Conservation (phyloP, 1,140 invertebrate genomes). For the Scaptomyza hsui region DNA sequence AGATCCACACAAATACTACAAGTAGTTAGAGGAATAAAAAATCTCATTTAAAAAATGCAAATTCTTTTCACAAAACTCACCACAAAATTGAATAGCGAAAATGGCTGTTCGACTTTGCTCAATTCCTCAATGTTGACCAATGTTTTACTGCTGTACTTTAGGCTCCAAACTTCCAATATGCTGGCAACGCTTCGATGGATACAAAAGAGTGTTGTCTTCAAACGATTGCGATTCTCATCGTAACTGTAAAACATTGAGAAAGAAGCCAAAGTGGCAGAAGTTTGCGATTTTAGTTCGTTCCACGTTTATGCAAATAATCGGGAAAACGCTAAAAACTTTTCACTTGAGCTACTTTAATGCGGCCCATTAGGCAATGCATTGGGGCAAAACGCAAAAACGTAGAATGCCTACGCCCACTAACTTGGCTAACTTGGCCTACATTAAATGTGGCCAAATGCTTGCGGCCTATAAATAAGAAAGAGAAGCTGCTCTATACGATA, state of each 20-base stretch:
- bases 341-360: conserved; percentile 71
- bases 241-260: conserved; percentile 76
- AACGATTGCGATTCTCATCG: conserved; percentile 84
- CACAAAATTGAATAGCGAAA: conserved; percentile 87
- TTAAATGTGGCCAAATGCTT: conserved; percentile 74
- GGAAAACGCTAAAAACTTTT: conserved; percentile 62
- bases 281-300: conserved; percentile 25
- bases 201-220: conserved; percentile 89
- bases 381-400: conserved; percentile 40
- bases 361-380: conserved; percentile 74
- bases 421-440: conserved; percentile 40
- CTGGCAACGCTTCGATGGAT: conserved; percentile 93
- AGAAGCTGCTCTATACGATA: conserved; percentile 10
- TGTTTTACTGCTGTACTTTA: conserved; percentile 78
- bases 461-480: conserved; percentile 67
- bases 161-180: conserved; percentile 92
- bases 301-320: conserved; percentile 70
- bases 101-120: conserved; percentile 85
- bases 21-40: conserved; percentile 10
- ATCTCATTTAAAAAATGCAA: not conserved
- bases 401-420: conserved; percentile 12
- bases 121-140: conserved; percentile 85
- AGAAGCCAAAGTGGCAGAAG: not conserved
- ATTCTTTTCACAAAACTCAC: conserved; percentile 51
- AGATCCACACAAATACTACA: conserved; percentile 81